Evolutionary conservation across 2,888 invertebrate species (phyloP).

Genomic region (Hetaerina titia): DNA sequence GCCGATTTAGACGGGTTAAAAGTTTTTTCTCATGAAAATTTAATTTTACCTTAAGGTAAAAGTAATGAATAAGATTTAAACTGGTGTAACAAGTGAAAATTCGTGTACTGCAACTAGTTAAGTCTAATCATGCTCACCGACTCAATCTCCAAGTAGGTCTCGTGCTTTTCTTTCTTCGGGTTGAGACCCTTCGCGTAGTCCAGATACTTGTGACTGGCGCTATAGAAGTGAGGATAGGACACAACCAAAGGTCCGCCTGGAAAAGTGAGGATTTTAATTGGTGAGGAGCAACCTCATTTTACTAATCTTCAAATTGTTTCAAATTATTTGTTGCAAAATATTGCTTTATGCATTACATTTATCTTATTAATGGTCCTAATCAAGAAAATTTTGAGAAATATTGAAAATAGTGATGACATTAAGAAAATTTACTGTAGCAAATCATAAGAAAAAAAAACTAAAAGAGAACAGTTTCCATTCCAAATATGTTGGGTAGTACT

Average conservation of each 20-base stretch:
- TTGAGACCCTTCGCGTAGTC: conserved; percentile 72
- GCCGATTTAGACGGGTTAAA: no score
- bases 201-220: conserved; percentile 72
- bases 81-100: no score
- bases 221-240: conserved; percentile 76
- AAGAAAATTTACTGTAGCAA: not conserved
- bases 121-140: conserved; percentile 72
- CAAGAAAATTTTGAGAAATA: no score
- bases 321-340: not conserved
- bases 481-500: no score
- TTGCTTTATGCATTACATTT: not conserved
- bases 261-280: not conserved
- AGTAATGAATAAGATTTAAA: no score
- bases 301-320: not conserved
- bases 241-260: conserved; percentile 76
- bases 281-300: not conserved
- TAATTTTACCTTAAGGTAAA: no score
- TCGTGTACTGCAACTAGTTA: no score
- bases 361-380: no score
- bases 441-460: no score
- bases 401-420: not conserved
- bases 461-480: no score
- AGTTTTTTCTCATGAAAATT: no score
- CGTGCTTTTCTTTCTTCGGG: conserved; percentile 73
- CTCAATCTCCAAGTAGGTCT: conserved; percentile 75